phyloP scores from a whole-genome alignment of 2,888 invertebrate species.

The Criorhina ranunculi region DNA sequence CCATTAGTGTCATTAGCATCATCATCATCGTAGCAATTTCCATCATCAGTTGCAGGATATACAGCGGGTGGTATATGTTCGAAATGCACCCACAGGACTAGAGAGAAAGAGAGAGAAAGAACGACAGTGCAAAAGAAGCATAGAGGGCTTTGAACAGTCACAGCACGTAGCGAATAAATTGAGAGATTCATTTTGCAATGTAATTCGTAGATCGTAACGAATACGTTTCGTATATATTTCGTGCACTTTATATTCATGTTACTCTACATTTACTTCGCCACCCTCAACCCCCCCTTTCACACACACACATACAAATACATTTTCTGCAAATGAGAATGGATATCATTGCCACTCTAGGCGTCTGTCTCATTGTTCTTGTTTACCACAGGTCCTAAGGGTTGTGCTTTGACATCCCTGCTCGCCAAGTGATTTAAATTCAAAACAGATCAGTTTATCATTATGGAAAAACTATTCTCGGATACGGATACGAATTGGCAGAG shows the following conservation, averaged over 20 bases:
- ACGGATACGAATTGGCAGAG: slow-evolving; percentile 41
- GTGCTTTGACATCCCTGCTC: neutral
- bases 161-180: slow-evolving; percentile 75
- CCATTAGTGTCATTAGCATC: slow-evolving; percentile 54
- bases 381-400: neutral
- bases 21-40: slow-evolving; percentile 48
- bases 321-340: slow-evolving; percentile 67
- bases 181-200: slow-evolving; percentile 75
- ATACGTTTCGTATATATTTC: slow-evolving; percentile 55
- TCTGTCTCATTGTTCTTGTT: slow-evolving; percentile 39
- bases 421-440: slow-evolving; percentile 75
- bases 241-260: slow-evolving; percentile 72
- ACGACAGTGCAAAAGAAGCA: neutral
- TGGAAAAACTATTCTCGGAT: slow-evolving; percentile 68
- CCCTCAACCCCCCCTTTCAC: neutral
- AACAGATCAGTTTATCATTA: slow-evolving; percentile 74
- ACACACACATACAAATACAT: neutral
- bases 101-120: neutral
- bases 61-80: neutral
- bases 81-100: slow-evolving; percentile 28
- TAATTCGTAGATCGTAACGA: slow-evolving; percentile 69
- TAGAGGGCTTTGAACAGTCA: slow-evolving; percentile 39
- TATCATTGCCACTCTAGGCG: slow-evolving; percentile 61
- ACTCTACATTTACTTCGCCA: slow-evolving; percentile 14
- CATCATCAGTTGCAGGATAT: slow-evolving; percentile 47